Percentiles rank a stretch among this genome's conserved stretches.
Conservation (phyloP, 2,113 vertebrate genomes). For the Corythornis cristatus region DNA sequence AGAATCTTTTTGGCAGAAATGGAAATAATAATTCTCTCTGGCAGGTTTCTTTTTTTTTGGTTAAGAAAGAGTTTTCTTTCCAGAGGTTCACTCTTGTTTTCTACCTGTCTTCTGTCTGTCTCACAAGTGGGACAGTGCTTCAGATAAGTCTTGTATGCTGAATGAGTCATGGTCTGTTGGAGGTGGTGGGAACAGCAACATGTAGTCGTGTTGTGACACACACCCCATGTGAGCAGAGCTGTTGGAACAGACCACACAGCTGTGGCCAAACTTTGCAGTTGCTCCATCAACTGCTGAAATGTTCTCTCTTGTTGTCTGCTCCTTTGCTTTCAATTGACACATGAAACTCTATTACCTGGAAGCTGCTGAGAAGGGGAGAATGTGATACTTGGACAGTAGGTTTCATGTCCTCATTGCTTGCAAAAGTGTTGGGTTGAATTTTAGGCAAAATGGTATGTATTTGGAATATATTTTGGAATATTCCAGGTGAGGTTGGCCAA, state of each 20-base stretch:
- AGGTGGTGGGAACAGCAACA: background rate
- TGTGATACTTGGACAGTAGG: background rate
- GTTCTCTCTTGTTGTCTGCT: background rate
- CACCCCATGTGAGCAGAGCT: background rate
- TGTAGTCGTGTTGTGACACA: background rate
- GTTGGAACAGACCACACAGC: background rate
- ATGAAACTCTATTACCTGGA: too few relatives aligned
- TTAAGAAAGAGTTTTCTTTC: background rate
- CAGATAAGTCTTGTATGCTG: background rate
- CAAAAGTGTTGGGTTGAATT: background rate
- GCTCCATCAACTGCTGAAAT: background rate
- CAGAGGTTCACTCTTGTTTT: background rate
- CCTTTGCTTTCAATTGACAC: background rate
- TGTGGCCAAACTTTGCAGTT: background rate
- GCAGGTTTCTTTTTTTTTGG: background rate
- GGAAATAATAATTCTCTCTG: background rate
- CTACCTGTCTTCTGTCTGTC: background rate
- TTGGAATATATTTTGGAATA: background rate
- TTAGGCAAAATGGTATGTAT: background rate
- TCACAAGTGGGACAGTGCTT: background rate
- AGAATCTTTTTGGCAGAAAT: background rate
- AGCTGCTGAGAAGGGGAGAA: background rate
- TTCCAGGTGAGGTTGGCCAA: too few relatives aligned
- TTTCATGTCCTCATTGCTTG: background rate
- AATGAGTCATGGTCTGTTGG: constrained; percentile 28